These are phyloP conservation scores for Dolichotis patagonum DNA, from an alignment of 2,113 vertebrate genomes.

Conservation along the genomic window DNA sequence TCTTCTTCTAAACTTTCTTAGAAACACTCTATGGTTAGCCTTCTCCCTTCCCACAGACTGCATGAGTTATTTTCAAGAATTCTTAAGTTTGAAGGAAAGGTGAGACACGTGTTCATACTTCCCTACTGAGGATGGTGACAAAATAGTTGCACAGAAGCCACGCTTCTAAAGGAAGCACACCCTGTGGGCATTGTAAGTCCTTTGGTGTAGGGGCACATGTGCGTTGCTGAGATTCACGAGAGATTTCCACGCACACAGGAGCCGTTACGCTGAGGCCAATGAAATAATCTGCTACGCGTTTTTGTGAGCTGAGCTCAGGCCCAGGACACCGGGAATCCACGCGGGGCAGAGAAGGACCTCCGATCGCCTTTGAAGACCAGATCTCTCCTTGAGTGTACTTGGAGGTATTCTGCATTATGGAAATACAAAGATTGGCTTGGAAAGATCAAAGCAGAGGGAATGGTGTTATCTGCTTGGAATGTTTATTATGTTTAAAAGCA, in stretches of 20 bases:
- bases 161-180: background rate
- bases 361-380: background rate
- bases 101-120: background rate
- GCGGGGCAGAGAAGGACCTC: background rate
- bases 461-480: background rate
- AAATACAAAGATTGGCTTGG: background rate
- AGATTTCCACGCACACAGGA: background rate
- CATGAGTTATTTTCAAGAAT: constrained; percentile 40
- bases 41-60: background rate
- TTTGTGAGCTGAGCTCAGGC: background rate
- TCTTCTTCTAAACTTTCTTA: background rate
- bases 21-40: background rate
- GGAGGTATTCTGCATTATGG: background rate
- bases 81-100: background rate
- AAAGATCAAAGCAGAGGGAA: background rate
- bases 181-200: background rate
- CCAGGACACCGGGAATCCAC: accelerated
- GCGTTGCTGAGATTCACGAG: constrained; percentile 16
- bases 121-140: background rate
- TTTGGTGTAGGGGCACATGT: background rate
- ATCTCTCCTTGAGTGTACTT: background rate
- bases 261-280: background rate
- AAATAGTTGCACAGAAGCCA: background rate
- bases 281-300: background rate
- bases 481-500: background rate